Conservation (phyloP, 2,888 invertebrate genomes). For the Sisyra terminalis region DNA sequence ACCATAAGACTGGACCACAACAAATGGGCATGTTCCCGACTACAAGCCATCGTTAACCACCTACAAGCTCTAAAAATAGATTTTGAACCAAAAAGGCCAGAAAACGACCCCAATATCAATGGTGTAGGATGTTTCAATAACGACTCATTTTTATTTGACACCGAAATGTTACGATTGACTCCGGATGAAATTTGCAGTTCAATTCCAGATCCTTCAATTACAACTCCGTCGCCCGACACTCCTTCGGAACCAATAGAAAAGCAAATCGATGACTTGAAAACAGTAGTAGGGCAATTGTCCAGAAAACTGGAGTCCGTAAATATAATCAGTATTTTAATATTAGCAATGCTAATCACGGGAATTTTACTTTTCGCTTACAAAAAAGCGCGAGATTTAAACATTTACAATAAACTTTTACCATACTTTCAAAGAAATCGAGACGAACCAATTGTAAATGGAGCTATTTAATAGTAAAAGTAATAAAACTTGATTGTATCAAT, state of each 20-base stretch:
- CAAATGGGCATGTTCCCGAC: neutral
- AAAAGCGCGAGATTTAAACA: neutral
- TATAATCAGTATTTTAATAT: neutral
- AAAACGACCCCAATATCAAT: neutral
- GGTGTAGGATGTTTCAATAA: neutral
- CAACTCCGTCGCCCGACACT: neutral
- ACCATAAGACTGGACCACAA: neutral
- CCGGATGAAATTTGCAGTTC: neutral
- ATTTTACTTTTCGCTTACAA: neutral
- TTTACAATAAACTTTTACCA: neutral
- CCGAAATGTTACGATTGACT: neutral
- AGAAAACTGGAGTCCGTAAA: neutral
- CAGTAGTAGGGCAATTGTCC: neutral
- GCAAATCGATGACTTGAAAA: neutral
- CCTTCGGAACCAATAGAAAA: neutral
- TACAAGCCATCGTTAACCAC: neutral
- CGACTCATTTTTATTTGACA: neutral
- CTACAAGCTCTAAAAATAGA: neutral
- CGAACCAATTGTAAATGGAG: neutral
- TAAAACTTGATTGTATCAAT: too few relatives aligned
- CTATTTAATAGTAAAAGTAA: too few relatives aligned
- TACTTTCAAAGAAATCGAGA: conserved; percentile 2
- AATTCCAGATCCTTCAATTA: conserved; percentile 1
- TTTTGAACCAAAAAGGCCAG: neutral
- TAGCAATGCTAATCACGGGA: neutral